phyloP scores from a whole-genome alignment of 2,888 invertebrate genomes.

The Calephelis perditalis region DNA sequence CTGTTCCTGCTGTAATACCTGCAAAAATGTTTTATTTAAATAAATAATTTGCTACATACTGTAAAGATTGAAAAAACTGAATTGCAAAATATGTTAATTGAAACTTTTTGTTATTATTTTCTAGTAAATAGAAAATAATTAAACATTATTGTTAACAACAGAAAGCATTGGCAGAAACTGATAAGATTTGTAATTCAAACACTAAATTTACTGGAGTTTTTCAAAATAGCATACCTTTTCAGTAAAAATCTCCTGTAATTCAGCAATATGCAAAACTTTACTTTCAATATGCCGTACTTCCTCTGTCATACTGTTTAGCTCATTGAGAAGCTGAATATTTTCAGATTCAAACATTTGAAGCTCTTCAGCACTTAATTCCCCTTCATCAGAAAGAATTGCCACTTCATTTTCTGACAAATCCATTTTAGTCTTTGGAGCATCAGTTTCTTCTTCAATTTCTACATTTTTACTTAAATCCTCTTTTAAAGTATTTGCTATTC shows the following conservation, averaged over 20 bases:
- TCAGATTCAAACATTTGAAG: slow-evolving; percentile 95
- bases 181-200: no score
- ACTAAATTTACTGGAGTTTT: no score
- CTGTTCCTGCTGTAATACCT: slow-evolving; percentile 94
- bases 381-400: slow-evolving; percentile 76
- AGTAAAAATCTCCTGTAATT: slow-evolving; percentile 96
- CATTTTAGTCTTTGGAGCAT: slow-evolving; percentile 47
- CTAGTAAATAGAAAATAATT: no score
- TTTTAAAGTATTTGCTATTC: slow-evolving; percentile 53
- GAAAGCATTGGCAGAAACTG: no score
- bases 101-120: no score
- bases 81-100: no score
- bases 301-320: slow-evolving; percentile 91
- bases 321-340: slow-evolving; percentile 91
- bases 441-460: slow-evolving; percentile 38
- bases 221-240: slow-evolving; percentile 82
- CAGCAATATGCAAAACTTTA: slow-evolving; percentile 96
- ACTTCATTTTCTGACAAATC: slow-evolving; percentile 65
- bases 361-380: slow-evolving; percentile 89
- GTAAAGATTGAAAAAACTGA: no score
- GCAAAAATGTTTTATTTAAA: slow-evolving; percentile 24
- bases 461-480: slow-evolving; percentile 40
- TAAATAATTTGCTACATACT: no score
- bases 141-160: no score
- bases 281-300: slow-evolving; percentile 94